Conservation (phyloP, 23 tunicate genomes). For the Diplosoma virens region DNA sequence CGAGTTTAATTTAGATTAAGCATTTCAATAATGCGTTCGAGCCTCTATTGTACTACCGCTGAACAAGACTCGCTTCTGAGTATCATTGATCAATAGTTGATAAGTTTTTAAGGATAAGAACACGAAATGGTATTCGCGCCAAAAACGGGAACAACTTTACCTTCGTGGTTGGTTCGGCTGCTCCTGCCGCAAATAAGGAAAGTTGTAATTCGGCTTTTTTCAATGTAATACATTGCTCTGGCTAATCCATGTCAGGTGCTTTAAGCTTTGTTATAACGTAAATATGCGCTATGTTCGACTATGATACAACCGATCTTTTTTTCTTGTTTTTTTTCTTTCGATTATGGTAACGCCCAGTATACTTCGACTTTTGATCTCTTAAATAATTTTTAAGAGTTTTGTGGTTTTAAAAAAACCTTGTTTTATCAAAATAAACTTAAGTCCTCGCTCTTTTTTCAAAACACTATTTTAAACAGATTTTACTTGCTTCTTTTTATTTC, state of each 20-base stretch:
- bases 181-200: not conserved
- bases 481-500: too few relatives aligned
- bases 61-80: too few relatives aligned
- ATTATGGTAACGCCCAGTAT: not conserved
- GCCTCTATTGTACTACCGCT: too few relatives aligned
- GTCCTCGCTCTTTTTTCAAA: too few relatives aligned
- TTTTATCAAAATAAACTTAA: not conserved
- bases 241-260: constrained; percentile 19
- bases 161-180: too few relatives aligned
- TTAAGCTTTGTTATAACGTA: constrained; percentile 1
- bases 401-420: constrained; percentile 5
- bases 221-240: constrained; percentile 5
- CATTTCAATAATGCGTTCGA: too few relatives aligned
- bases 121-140: too few relatives aligned
- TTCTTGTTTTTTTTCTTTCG: not conserved
- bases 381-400: not conserved
- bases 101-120: too few relatives aligned
- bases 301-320: not conserved
- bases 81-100: too few relatives aligned
- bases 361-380: not conserved
- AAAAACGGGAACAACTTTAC: too few relatives aligned
- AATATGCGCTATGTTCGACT: not conserved
- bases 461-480: too few relatives aligned
- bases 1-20: too few relatives aligned
- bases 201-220: constrained; percentile 6